Evolutionary conservation across 2,797 vertebrate species (phyloP).

Genomic region (Galago senegalensis): DNA sequence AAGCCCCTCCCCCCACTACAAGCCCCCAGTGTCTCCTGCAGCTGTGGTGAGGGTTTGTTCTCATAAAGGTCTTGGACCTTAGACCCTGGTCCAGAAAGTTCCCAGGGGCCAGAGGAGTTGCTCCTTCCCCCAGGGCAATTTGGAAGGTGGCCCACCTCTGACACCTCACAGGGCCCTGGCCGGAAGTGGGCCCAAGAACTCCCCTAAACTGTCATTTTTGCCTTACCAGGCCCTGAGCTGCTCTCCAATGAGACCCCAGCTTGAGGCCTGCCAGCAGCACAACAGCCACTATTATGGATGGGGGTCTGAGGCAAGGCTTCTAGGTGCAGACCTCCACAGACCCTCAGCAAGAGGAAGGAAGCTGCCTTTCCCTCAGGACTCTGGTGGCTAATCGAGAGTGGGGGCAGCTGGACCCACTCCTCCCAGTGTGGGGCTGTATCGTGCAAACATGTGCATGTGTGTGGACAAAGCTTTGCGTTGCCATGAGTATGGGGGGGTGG

Average conservation of each 20-base stretch:
- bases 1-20: neutral
- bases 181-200: neutral
- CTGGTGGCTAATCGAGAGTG: neutral
- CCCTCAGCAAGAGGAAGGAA: neutral
- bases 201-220: neutral
- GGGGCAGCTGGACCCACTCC: neutral
- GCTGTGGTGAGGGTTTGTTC: neutral
- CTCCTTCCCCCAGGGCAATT: neutral
- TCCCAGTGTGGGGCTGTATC: neutral
- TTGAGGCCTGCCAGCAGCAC: neutral
- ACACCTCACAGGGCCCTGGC: neutral
- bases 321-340: neutral
- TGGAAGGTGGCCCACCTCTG: neutral
- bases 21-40: neutral
- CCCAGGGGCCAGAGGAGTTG: neutral
- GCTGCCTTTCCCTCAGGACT: neutral
- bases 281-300: neutral
- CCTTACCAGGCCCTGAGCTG: neutral
- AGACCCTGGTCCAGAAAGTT: neutral
- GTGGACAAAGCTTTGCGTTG: too few species aligned
- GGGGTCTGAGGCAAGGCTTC: too few species aligned
- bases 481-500: neutral
- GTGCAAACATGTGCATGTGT: accelerated
- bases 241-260: neutral
- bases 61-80: neutral